Evolutionary conservation across 1,140 invertebrate species (phyloP), one percentile per base, ranked within the genome.

Genomic region (Meteorus sp.): DNA sequence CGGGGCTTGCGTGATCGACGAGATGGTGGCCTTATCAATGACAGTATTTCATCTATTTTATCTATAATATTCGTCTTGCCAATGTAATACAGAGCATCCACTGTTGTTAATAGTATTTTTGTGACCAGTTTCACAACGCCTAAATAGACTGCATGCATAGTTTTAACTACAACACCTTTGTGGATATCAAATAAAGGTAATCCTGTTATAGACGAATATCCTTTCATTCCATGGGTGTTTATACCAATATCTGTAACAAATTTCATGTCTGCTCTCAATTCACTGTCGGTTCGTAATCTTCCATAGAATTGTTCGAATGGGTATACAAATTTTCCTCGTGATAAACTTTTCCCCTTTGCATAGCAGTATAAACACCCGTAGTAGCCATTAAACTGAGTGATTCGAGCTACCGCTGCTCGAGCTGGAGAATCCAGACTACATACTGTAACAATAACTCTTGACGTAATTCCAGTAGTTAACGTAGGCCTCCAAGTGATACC

Each of bases 401-500:
- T 47, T 9, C n/a, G 2, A 5, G 13, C 11, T 3, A 54, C 37
- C 0, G 35, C 7, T 43, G 52, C 52, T 13, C 56, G 25, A 23
- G 51, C 59, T 15, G 56, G 43, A 7, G 59, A 54, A 61, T 64
- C 62, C 1, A 41, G 35, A 44, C 41, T 51, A 5, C 51, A 31
- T 11, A 37, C 35, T 9, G n/a, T 29, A 6, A 53, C 39, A 11
- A 61, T 41, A 11, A 63, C 55, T 44, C 13, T 60, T n/a, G 52
- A 59, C 22, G 31, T 27, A 3, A 59, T 17, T 45, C 44, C 22
- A 23, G 19, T n/a, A 1, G n/a, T 43, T 20, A 25, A 31, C 13
- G 43, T 20, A 11, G 63, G 60, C n/a, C 17, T 51, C 65, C 62
- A 66, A 0, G 8, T 20, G 11, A 66, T 39, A 17, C 64, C 61